Base-by-base conservation (phyloP, 2,113 vertebrate genomes). In the Anarrhichthys ocellatus region DNA sequence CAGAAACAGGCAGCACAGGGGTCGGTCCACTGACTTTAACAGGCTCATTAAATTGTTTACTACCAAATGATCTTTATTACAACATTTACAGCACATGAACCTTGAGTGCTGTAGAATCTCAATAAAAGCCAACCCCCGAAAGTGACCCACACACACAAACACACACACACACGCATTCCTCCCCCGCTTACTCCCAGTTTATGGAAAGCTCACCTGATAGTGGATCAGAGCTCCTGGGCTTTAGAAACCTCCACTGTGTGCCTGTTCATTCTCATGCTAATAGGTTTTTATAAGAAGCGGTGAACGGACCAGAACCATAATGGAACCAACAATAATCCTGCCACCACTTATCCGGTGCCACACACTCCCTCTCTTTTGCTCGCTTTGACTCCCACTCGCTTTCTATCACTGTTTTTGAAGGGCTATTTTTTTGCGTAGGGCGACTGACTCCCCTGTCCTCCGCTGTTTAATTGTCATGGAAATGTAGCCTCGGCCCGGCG, bases 211-310 rank as follows among this genome's bases (percentile, higher is more conserved):
- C 88, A 90, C 89, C 92, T 91, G 92, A 91, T 91, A 88, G 89
- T 74, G 76, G 88, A 92, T 91, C 90, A 76, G 91, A 83, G 88
- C 89, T 87, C 87, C 88, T 81, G 73, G 87, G 91, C 86, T 90
- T 92, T 84, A 84, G 73, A 85, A 85, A 89, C 87, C 81, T 80
- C 86, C 85, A 76, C 80, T 81, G 68, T 84, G 86, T 73, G 87
- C 80, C 87, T 70, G 73, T 87, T 92, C 92, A 93, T 94, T 94
- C 92, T 91, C 90, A 92, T 92, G 93, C 89, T 92, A 92, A 93
- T 93, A 89, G 88, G 81, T 92, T 94, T 93, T 92, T 88, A 91
- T 83, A 88, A 76, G 88, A 84, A 83, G 91, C 88, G 84, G 88
- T 87, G 92, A 90, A 89, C 54, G 78, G 89, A 85, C 90, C 86